phyloP scores from a whole-genome alignment of 2,888 invertebrate species.

The Leistus spinibarbis region DNA sequence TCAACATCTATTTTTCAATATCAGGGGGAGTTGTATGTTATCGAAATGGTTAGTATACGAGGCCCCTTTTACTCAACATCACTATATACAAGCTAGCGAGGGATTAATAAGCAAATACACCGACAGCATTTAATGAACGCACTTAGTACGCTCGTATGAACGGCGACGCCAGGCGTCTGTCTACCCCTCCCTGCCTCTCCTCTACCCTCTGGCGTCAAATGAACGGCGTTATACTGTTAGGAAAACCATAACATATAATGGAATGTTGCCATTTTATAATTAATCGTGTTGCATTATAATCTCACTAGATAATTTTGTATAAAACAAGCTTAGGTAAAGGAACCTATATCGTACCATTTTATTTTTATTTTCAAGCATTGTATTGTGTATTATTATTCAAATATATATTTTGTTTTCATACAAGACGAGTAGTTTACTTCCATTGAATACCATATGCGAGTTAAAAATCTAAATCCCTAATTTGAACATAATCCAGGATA shows the following conservation, averaged over 20 bases:
- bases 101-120: constrained; percentile 55
- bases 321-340: too few relatives aligned
- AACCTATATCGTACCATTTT: too few relatives aligned
- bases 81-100: constrained; percentile 22
- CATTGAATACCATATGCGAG: too few relatives aligned
- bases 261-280: too few relatives aligned
- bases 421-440: too few relatives aligned
- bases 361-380: too few relatives aligned
- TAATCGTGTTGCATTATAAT: too few relatives aligned
- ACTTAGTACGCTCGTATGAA: constrained; percentile 47
- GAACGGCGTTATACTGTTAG: background rate
- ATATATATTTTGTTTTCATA: too few relatives aligned
- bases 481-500: too few relatives aligned
- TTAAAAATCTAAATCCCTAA: too few relatives aligned
- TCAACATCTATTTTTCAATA: background rate
- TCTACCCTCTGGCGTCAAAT: background rate
- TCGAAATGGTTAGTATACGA: background rate
- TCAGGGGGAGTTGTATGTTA: background rate
- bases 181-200: background rate
- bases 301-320: too few relatives aligned
- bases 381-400: too few relatives aligned
- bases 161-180: background rate
- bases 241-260: background rate
- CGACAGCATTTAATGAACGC: constrained; percentile 56
- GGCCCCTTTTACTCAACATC: background rate